These are phyloP conservation scores for Dasyornis broadbenti DNA, from an alignment of 2,113 vertebrate species.

Conservation along the genomic window DNA sequence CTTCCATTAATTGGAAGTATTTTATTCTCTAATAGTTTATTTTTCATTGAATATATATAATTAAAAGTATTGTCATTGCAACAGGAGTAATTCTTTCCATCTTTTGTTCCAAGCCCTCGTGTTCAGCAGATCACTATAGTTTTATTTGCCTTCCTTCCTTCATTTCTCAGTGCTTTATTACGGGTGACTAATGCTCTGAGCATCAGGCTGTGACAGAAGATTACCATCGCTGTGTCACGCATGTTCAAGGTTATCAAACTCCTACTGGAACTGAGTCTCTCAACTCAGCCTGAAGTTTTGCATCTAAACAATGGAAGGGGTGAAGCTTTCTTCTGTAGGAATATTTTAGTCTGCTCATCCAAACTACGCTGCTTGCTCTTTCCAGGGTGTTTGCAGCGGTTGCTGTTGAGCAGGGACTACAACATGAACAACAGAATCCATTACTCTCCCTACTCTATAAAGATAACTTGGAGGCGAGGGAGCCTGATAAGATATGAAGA, in stretches of 20 bases:
- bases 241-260: not conserved
- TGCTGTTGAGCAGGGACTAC: not conserved
- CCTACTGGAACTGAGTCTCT: not conserved
- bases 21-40: conserved; percentile 21
- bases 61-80: conserved; percentile 13
- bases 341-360: not conserved
- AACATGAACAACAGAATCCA: not conserved
- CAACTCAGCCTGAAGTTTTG: not conserved
- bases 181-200: not conserved
- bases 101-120: not conserved
- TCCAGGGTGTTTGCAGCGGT: not conserved
- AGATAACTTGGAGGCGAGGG: not conserved
- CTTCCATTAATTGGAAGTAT: conserved; percentile 44
- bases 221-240: fast-evolving
- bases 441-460: not conserved
- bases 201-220: not conserved
- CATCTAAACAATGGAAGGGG: fast-evolving
- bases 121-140: not conserved
- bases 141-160: not conserved
- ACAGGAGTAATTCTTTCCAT: not conserved
- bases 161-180: not conserved
- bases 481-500: not conserved
- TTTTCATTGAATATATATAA: conserved; percentile 33
- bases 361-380: not conserved
- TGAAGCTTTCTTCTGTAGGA: not conserved